Base-by-base conservation (phyloP, 2,888 invertebrate genomes). In the Meteorus colon region DNA sequence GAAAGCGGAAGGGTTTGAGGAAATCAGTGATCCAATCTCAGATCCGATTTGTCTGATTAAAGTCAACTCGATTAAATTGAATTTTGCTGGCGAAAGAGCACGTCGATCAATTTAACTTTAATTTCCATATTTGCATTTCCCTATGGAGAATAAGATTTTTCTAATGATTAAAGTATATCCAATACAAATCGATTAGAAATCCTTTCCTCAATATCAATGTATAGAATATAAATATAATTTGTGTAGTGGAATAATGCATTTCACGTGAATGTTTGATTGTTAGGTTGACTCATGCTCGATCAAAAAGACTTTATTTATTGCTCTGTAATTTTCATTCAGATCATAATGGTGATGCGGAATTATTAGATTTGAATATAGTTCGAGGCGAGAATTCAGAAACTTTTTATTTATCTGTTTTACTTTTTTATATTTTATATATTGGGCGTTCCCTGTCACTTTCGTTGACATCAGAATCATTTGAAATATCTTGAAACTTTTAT, bases 21-120 rank as follows among this genome's bases (percentile, higher is more conserved):
- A 62, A 63, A 72, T 72, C 63, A 63, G 45, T 63, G 34, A 72
- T 70, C 41, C 70, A 70, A 70, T 70, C 48, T 59, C 16, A 34
- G 60, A 70, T 70, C 70, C 34, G 70, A 70, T 60, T 70, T 59
- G 24, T 70, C 55, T 70, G 51, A 62, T 72, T 69, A 34, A 69
- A 68, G 27, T 68, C n/a, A 48, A 51, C 24, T 63, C 51, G 68
- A 51, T 68, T 16, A 68, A 29, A 68, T 68, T 24, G 51, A 45
- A 62, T 37, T 62, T 62, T 14, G 27, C 63, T 31, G 45, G 41
- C 24, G 45, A 71, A 71, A 71, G 60, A 72, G 59, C 45, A 72
- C 63, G 72, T 72, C 31, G 37, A 31, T 48, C 55, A 69, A 69
- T 51, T 69, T 34, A 29, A 12, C 51, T 68, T 69, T 55, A 69